These are phyloP conservation scores for Molanna angustata DNA, from an alignment of 2,888 invertebrate species.

Conservation along the genomic window DNA sequence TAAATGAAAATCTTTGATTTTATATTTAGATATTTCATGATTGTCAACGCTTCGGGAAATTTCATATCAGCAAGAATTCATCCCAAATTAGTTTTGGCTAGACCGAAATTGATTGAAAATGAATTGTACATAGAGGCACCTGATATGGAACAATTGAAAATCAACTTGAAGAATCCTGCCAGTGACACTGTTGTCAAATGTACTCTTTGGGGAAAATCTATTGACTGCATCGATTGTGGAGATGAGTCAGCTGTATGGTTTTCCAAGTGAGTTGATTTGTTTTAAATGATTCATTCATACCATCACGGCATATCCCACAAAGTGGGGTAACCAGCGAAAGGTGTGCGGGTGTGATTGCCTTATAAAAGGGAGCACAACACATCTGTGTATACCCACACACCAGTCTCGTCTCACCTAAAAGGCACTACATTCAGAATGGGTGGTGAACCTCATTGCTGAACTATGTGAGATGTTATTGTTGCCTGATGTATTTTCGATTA, in stretches of 20 bases:
- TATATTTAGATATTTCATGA: constrained; percentile 60
- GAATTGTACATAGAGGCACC: constrained; percentile 55
- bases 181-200: constrained; percentile 41
- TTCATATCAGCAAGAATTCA: constrained; percentile 57
- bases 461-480: too few species aligned
- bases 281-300: too few species aligned
- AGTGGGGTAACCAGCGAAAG: too few species aligned
- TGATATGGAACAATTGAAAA: constrained; percentile 53
- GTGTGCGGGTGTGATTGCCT: too few species aligned
- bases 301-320: too few species aligned
- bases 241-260: constrained; percentile 71
- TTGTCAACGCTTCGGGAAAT: constrained; percentile 54
- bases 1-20: too few species aligned
- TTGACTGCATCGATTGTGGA: constrained; percentile 71
- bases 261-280: constrained; percentile 52
- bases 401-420: too few species aligned
- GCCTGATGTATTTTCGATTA: too few species aligned
- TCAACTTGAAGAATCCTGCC: constrained; percentile 46
- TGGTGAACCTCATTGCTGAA: too few species aligned
- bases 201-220: constrained; percentile 55
- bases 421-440: too few species aligned
- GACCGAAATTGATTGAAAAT: constrained; percentile 50
- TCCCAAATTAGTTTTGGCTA: constrained; percentile 55
- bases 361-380: too few species aligned
- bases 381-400: too few species aligned